Evolutionary conservation across 2,113 vertebrate species (phyloP).

Genomic region (Cyprichromis sp.): DNA sequence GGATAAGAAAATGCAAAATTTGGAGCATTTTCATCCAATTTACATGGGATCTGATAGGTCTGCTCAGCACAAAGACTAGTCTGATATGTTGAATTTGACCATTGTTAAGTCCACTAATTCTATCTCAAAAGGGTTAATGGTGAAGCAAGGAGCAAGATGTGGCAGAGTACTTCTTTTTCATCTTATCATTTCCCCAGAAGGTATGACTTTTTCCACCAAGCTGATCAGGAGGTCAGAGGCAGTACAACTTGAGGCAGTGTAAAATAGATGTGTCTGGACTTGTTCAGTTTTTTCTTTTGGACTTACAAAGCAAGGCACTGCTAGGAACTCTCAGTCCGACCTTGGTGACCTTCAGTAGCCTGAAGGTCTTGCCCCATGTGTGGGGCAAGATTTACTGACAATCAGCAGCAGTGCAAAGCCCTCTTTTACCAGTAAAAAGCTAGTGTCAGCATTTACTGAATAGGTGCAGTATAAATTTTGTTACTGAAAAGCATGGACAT

Average conservation of each 20-base stretch:
- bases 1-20: neutral
- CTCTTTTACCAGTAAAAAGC: neutral
- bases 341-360: neutral
- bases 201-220: neutral
- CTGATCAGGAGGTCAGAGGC: neutral
- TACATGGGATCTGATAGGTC: neutral
- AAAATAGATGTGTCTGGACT: slow-evolving; percentile 22
- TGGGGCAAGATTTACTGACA: neutral
- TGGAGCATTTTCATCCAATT: neutral
- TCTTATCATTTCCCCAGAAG: neutral
- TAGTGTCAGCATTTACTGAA: neutral
- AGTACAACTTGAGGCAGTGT: neutral
- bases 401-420: neutral
- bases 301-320: neutral
- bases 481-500: neutral
- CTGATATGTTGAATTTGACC: neutral
- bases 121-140: neutral
- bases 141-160: neutral
- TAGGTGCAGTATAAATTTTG: neutral
- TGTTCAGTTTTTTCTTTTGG: slow-evolving; percentile 1
- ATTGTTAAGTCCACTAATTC: neutral
- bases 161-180: neutral
- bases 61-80: neutral
- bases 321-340: neutral
- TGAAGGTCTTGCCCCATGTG: neutral